Conservation (phyloP, 2,888 invertebrate species). For the Urechis unicinctus region DNA sequence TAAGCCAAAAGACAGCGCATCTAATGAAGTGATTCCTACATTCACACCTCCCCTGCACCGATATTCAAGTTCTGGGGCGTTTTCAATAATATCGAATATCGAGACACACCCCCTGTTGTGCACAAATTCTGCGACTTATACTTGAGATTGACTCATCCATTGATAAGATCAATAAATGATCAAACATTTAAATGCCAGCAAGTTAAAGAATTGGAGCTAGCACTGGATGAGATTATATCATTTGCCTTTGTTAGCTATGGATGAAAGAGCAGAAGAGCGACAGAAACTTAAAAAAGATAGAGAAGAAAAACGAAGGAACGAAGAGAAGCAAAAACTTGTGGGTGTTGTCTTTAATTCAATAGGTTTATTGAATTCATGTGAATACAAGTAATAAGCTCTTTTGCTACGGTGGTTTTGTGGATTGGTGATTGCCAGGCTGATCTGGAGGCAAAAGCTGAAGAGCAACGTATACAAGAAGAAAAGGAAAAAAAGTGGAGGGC, state of each 20-base stretch:
- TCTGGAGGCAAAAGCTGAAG: conserved; percentile 30
- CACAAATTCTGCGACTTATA: too few relatives aligned
- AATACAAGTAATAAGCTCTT: not conserved
- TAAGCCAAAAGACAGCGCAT: too few relatives aligned
- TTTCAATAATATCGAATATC: too few relatives aligned
- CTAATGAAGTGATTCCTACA: too few relatives aligned
- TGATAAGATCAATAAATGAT: too few relatives aligned
- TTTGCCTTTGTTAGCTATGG: conserved; percentile 32
- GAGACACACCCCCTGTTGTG: too few relatives aligned
- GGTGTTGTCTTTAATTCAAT: conserved; percentile 7
- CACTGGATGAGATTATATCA: not conserved
- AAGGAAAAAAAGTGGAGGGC: conserved; percentile 32
- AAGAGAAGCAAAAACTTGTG: conserved; percentile 43
- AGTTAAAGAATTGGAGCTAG: too few relatives aligned
- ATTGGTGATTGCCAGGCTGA: not conserved
- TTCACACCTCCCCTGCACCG: too few relatives aligned
- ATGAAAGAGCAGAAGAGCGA: conserved; percentile 40
- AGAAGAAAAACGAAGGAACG: conserved; percentile 35
- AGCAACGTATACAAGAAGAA: conserved; percentile 28
- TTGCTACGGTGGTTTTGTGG: not conserved
- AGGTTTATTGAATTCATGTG: not conserved
- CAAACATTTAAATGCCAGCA: too few relatives aligned
- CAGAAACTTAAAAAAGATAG: conserved; percentile 39
- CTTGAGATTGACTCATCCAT: too few relatives aligned
- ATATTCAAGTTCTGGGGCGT: too few relatives aligned